Conservation (phyloP, 1,140 invertebrate genomes). For the Mesaphorura yosii region DNA sequence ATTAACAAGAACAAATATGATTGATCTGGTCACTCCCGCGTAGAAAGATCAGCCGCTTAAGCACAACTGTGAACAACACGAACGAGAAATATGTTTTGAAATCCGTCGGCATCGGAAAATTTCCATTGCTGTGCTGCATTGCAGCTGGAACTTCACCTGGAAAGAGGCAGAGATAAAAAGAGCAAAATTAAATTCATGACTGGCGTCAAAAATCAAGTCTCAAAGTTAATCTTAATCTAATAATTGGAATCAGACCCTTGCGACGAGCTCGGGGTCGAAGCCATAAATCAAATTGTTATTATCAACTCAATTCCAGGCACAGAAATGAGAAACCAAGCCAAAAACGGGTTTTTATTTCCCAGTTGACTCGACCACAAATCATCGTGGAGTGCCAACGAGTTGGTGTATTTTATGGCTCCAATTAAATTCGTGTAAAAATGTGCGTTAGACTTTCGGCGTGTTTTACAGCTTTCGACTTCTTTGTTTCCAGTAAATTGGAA, state of each 20-base stretch:
- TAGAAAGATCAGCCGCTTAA: neutral
- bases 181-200: neutral
- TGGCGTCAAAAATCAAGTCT: neutral
- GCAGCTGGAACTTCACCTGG: constrained; percentile 26
- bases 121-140: constrained; percentile 21
- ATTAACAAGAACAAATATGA: neutral
- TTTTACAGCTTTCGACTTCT: no score
- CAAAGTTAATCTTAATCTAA: neutral
- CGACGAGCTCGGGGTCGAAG: neutral
- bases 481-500: no score
- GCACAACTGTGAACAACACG: neutral
- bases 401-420: no score
- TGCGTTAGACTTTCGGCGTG: no score
- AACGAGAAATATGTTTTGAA: neutral
- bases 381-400: no score
- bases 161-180: constrained; percentile 6
- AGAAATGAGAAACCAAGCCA: neutral
- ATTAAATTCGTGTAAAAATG: no score
- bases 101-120: neutral
- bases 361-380: no score
- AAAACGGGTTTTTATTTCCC: neutral
- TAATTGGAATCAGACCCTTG: neutral
- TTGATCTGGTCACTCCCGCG: neutral
- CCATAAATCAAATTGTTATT: neutral
- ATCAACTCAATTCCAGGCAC: neutral